Evolutionary conservation across 2,888 invertebrate species (phyloP).

Genomic region (Pseudanteris insignis): DNA sequence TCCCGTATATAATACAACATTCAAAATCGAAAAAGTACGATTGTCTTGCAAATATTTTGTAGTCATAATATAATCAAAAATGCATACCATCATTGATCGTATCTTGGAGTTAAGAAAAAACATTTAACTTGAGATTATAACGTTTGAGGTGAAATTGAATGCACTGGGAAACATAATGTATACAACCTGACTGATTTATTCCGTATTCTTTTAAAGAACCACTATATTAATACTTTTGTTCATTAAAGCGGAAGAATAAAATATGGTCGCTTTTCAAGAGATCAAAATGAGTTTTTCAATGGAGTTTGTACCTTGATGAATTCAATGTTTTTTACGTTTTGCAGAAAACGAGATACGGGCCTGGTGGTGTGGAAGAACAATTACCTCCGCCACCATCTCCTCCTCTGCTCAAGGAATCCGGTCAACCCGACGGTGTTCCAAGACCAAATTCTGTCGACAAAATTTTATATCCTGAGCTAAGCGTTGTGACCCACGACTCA

Average conservation of each 20-base stretch:
- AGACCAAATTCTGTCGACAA: conserved; percentile 68
- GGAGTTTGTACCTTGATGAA: conserved; percentile 30
- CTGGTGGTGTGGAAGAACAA: conserved; percentile 68
- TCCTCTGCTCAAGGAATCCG: conserved; percentile 60
- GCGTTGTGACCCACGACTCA: conserved; percentile 54
- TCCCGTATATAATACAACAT: no score
- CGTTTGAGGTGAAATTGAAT: no score
- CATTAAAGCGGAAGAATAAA: conserved; percentile 14
- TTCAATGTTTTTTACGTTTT: conserved; percentile 52
- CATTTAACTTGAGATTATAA: no score
- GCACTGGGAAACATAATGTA: no score
- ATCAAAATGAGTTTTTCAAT: conserved; percentile 22
- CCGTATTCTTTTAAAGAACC: no score
- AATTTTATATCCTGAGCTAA: conserved; percentile 57
- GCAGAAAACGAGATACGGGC: conserved; percentile 69
- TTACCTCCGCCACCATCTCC: conserved; percentile 70
- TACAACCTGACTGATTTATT: no score
- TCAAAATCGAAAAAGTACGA: no score
- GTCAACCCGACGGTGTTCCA: conserved; percentile 60
- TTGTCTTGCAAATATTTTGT: no score
- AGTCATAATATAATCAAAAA: no score
- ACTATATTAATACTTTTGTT: conserved; percentile 11
- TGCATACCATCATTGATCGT: no score
- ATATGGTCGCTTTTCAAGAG: conserved; percentile 9
- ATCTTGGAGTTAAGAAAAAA: no score